phyloP scores from a whole-genome alignment of 2,797 vertebrate genomes.

The Neopelma chrysocephalum region DNA sequence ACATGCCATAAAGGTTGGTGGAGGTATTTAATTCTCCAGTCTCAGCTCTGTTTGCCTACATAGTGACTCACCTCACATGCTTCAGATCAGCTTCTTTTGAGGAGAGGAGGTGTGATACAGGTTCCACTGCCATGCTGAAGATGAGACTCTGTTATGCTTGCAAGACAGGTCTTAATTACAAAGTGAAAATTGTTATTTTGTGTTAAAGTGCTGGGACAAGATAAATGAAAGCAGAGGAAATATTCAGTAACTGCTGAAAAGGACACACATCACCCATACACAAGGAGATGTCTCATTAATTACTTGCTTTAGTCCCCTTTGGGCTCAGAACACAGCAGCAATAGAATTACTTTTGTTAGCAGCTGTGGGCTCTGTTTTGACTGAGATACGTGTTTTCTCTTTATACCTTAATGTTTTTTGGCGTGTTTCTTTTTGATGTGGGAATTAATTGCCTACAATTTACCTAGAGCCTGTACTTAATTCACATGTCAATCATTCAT shows the following conservation, averaged over 20 bases:
- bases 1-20: neutral
- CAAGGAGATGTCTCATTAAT: constrained; percentile 13
- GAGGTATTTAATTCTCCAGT: neutral
- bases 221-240: constrained; percentile 20
- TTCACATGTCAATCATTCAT: neutral
- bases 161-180: constrained; percentile 48
- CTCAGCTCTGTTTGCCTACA: neutral
- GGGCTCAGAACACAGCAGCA: neutral
- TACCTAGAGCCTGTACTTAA: neutral
- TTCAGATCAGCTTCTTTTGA: neutral
- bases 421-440: neutral
- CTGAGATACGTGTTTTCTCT: neutral
- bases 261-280: neutral
- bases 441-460: constrained; percentile 20
- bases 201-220: constrained; percentile 18
- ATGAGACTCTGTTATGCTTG: neutral
- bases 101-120: neutral
- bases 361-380: neutral
- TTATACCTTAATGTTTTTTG: neutral
- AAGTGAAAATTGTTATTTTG: constrained; percentile 32
- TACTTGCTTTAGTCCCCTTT: constrained; percentile 8
- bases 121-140: neutral
- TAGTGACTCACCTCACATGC: neutral
- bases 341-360: neutral
- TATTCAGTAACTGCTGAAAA: constrained; percentile 1